These are phyloP conservation scores for Deilephila elpenor DNA, from an alignment of 2,888 invertebrate genomes.

Conservation along the genomic window DNA sequence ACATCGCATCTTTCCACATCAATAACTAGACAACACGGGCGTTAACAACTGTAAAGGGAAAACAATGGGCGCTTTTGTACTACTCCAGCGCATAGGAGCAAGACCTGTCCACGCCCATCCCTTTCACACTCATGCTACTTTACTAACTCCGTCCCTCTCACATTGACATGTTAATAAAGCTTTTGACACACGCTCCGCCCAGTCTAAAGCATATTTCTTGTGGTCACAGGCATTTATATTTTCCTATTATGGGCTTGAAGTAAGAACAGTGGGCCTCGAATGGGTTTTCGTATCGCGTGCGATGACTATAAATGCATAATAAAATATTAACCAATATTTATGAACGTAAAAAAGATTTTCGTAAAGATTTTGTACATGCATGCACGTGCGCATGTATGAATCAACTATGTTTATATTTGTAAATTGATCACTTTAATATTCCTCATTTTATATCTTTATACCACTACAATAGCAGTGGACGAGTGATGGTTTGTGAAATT, in stretches of 20 bases:
- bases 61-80: conserved; percentile 64
- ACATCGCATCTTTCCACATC: conserved; percentile 49
- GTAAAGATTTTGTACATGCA: background rate
- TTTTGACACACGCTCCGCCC: conserved; percentile 62
- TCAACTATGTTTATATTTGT: background rate
- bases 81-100: conserved; percentile 60
- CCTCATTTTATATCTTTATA: too few species aligned
- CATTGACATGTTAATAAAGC: conserved; percentile 73
- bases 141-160: conserved; percentile 54
- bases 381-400: background rate
- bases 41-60: conserved; percentile 57
- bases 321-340: conserved; percentile 23
- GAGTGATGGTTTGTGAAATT: too few species aligned
- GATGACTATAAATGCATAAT: conserved; percentile 5
- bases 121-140: conserved; percentile 43
- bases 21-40: conserved; percentile 62
- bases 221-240: conserved; percentile 43
- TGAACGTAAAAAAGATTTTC: background rate
- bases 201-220: conserved; percentile 45
- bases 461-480: too few species aligned
- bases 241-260: conserved; percentile 42
- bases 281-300: conserved; percentile 39
- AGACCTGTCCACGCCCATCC: conserved; percentile 48
- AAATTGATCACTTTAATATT: too few species aligned
- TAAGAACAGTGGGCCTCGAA: conserved; percentile 41